Conservation (phyloP, 2,888 invertebrate genomes). For the Timandra comae region DNA sequence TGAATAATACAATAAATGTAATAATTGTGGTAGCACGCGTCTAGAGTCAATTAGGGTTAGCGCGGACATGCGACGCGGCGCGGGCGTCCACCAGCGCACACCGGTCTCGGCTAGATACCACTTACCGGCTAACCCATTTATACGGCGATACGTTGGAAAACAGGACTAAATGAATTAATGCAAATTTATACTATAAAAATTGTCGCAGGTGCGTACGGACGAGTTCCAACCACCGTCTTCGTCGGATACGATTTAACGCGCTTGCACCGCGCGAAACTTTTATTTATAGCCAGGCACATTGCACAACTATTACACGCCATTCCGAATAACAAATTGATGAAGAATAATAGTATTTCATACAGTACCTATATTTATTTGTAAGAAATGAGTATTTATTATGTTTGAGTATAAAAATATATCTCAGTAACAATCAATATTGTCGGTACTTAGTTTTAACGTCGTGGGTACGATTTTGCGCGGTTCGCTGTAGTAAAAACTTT, state of each 20-base stretch:
- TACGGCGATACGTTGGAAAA: constrained; percentile 58
- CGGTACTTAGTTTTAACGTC: too few species aligned
- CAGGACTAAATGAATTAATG: constrained; percentile 76
- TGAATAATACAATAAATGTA: too few species aligned
- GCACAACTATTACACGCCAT: constrained; percentile 42
- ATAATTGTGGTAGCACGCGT: not conserved
- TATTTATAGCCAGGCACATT: constrained; percentile 58
- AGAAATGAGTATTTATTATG: too few species aligned
- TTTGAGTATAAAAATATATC: too few species aligned
- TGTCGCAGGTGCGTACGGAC: constrained; percentile 74
- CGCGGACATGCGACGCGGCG: constrained; percentile 26
- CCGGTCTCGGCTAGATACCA: constrained; percentile 54
- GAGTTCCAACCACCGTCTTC: constrained; percentile 58
- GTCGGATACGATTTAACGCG: constrained; percentile 72
- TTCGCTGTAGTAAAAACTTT: too few species aligned
- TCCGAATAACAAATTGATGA: constrained; percentile 1
- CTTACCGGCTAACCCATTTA: constrained; percentile 76
- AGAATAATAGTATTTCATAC: not conserved
- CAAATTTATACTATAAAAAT: constrained; percentile 77
- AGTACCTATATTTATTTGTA: too few species aligned
- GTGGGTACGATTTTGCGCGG: too few species aligned
- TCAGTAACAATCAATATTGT: too few species aligned
- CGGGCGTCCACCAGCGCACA: constrained; percentile 25
- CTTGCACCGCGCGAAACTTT: constrained; percentile 63
- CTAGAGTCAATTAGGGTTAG: constrained; percentile 29